These are phyloP conservation scores for Hypsibius dujardini DNA, from an alignment of 1,140 invertebrate species.

Conservation along the genomic window DNA sequence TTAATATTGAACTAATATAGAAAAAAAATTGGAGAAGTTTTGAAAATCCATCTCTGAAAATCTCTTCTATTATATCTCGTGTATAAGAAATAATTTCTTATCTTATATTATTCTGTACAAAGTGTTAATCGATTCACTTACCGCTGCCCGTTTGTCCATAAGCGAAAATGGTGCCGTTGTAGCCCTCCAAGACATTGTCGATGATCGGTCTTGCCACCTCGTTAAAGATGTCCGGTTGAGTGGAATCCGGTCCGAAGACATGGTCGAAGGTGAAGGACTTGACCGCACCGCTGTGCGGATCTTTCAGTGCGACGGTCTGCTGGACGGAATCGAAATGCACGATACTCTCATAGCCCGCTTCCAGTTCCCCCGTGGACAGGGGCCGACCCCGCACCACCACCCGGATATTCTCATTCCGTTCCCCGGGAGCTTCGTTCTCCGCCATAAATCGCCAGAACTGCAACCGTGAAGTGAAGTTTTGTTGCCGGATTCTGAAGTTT, in stretches of 20 bases:
- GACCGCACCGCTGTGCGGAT: conserved; percentile 49
- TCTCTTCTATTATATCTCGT: too few relatives aligned
- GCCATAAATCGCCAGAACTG: background rate
- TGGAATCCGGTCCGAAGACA: conserved; percentile 50
- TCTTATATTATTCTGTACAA: too few relatives aligned
- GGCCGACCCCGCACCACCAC: conserved; percentile 74
- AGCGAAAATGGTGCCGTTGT: conserved; percentile 63
- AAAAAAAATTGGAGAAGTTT: too few relatives aligned
- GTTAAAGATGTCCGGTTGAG: conserved; percentile 56
- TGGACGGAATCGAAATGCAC: conserved; percentile 55
- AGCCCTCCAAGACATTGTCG: conserved; percentile 60
- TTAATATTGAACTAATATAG: background rate
- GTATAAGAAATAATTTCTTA: too few relatives aligned
- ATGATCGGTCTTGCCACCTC: conserved; percentile 52
- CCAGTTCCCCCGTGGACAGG: conserved; percentile 56
- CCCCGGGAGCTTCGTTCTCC: background rate
- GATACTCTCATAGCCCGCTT: conserved; percentile 47
- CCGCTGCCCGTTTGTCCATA: conserved; percentile 71
- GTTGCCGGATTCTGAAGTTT: too few relatives aligned
- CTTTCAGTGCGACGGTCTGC: conserved; percentile 53
- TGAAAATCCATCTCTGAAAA: too few relatives aligned
- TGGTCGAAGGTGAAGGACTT: conserved; percentile 62
- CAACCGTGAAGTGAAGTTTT: too few relatives aligned
- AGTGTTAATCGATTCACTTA: background rate
- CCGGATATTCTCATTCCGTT: conserved; percentile 37